phyloP scores from a whole-genome alignment of 2,888 invertebrate species.

The Fabriciana adippe region DNA sequence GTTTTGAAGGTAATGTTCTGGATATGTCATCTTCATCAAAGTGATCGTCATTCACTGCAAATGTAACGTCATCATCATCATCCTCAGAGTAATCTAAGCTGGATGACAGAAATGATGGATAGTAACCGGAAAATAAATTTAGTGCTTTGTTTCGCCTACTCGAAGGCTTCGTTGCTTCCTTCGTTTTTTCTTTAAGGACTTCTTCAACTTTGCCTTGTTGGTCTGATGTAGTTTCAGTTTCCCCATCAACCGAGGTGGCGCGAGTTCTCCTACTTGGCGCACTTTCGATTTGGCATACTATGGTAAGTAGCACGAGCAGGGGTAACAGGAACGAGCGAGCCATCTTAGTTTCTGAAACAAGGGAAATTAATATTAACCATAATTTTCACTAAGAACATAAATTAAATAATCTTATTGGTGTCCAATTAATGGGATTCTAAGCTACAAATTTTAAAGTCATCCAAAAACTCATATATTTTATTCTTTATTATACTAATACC shows the following conservation, averaged over 20 bases:
- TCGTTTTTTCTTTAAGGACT: slow-evolving; percentile 64
- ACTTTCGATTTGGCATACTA: slow-evolving; percentile 54
- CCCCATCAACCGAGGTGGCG: slow-evolving; percentile 51
- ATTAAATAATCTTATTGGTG: too few species aligned
- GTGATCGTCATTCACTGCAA: slow-evolving; percentile 78
- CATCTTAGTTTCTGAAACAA: slow-evolving; percentile 66
- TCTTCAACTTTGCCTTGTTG: slow-evolving; percentile 69
- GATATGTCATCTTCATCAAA: slow-evolving; percentile 77
- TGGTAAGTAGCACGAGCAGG: slow-evolving; percentile 54
- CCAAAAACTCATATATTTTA: too few species aligned
- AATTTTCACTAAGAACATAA: too few species aligned
- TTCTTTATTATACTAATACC: too few species aligned
- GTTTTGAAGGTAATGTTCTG: slow-evolving; percentile 76
- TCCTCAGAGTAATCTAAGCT: slow-evolving; percentile 74
- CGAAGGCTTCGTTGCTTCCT: slow-evolving; percentile 53
- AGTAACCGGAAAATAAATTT: slow-evolving; percentile 73
- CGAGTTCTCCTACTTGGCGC: slow-evolving; percentile 69
- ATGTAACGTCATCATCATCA: slow-evolving; percentile 74
- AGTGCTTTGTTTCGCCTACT: slow-evolving; percentile 77
- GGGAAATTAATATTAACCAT: slow-evolving; percentile 24
- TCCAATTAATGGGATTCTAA: too few species aligned
- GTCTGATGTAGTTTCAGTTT: slow-evolving; percentile 47
- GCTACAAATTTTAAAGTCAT: too few species aligned
- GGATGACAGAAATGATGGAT: slow-evolving; percentile 74
- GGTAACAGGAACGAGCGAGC: slow-evolving; percentile 54